These are phyloP conservation scores for Megaleporinus macrocephalus DNA, from an alignment of 2,113 vertebrate species.

Conservation along the genomic window DNA sequence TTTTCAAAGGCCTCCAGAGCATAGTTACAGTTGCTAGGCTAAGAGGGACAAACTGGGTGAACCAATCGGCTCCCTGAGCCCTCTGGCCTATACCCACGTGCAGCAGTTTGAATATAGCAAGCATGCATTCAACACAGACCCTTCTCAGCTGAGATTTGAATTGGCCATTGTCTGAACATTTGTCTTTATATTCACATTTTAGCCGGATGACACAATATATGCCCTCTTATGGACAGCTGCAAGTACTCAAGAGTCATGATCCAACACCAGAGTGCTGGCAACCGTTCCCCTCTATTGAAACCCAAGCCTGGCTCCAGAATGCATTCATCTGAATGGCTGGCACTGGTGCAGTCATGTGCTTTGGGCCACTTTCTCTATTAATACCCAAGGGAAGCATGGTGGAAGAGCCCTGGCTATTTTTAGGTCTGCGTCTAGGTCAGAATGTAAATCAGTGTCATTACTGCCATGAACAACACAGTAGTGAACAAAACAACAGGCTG, in stretches of 20 bases:
- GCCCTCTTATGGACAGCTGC: slow-evolving; percentile 32
- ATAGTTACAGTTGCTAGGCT: no score
- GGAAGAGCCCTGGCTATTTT: slow-evolving; percentile 61
- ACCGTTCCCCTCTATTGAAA: slow-evolving; percentile 16
- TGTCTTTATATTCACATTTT: slow-evolving; percentile 17
- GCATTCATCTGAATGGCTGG: slow-evolving; percentile 36
- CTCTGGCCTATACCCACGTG: no score
- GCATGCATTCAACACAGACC: not conserved
- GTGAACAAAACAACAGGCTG: not conserved
- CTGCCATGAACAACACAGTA: slow-evolving; percentile 34
- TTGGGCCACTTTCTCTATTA: slow-evolving; percentile 59
- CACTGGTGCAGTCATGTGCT: slow-evolving; percentile 38
- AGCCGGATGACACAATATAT: slow-evolving; percentile 5
- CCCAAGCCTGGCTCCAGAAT: not conserved
- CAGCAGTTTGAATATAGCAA: not conserved
- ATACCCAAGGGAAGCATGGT: slow-evolving; percentile 52
- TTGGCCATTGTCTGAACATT: not conserved
- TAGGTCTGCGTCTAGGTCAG: slow-evolving; percentile 47
- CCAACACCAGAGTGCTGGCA: slow-evolving; percentile 20
- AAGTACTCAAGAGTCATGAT: slow-evolving; percentile 31
- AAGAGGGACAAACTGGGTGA: no score
- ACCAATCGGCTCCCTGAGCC: no score
- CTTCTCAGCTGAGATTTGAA: not conserved
- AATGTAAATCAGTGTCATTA: slow-evolving; percentile 40
- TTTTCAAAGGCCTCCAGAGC: no score